Percentiles rank a stretch among this genome's conserved stretches.
Conservation (phyloP, 2,888 invertebrate genomes). For the Trisateles emortualis region DNA sequence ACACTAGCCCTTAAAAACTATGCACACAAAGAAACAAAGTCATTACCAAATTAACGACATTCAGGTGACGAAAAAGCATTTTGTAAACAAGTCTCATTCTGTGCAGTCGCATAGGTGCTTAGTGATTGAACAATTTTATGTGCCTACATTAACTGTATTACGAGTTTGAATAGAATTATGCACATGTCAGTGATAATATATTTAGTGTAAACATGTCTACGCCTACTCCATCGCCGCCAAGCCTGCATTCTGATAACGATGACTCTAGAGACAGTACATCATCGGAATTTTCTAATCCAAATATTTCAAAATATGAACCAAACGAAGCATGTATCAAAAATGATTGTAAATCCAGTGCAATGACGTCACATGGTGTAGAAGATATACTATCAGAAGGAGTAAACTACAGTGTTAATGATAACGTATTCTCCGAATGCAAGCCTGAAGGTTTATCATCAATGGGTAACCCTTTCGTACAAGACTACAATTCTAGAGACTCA, state of each 20-base stretch:
- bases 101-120: conserved; percentile 70
- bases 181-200: conserved; percentile 22
- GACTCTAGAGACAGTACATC: conserved; percentile 69
- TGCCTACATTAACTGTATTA: conserved; percentile 31
- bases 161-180: neutral
- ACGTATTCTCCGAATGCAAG: conserved; percentile 66
- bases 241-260: conserved; percentile 65
- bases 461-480: conserved; percentile 72
- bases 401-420: conserved; percentile 61
- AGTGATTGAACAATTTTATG: conserved; percentile 49
- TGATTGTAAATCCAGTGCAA: conserved; percentile 53
- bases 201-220: conserved; percentile 63
- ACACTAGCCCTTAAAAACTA: conserved; percentile 63
- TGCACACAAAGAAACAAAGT: conserved; percentile 77
- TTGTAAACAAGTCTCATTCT: conserved; percentile 79
- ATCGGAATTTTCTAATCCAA: conserved; percentile 62
- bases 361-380: conserved; percentile 77
- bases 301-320: conserved; percentile 50
- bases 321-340: conserved; percentile 51
- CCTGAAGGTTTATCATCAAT: conserved; percentile 67
- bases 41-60: conserved; percentile 84
- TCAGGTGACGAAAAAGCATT: conserved; percentile 84
- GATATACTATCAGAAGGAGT: conserved; percentile 74
- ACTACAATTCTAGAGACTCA: conserved; percentile 83
- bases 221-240: conserved; percentile 66